These are phyloP conservation scores for Hirtodrosophila confusa DNA, from an alignment of 2,888 invertebrate species.

Conservation along the genomic window DNA sequence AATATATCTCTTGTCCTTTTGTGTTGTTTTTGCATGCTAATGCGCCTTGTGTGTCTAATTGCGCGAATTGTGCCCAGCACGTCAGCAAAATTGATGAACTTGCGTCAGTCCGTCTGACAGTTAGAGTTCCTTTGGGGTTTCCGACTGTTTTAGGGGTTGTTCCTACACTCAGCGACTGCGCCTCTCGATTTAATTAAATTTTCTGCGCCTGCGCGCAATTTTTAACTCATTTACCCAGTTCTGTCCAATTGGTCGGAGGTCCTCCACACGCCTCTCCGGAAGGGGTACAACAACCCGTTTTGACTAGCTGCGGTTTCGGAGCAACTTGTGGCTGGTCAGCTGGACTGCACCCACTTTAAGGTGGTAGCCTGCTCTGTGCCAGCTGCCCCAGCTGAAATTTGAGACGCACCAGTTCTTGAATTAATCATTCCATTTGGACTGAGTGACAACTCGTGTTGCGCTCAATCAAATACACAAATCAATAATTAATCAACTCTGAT, in stretches of 20 bases:
- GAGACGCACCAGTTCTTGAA: constrained; percentile 17
- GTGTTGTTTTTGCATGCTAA: constrained; percentile 57
- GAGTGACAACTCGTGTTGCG: constrained; percentile 27
- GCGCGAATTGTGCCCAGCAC: constrained; percentile 55
- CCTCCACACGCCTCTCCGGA: constrained; percentile 40
- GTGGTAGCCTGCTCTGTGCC: neutral
- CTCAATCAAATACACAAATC: constrained; percentile 65
- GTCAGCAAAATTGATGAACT: constrained; percentile 73
- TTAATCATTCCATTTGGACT: constrained; percentile 32
- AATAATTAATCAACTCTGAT: constrained; percentile 72
- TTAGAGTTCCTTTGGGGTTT: constrained; percentile 9
- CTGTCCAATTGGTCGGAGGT: constrained; percentile 21
- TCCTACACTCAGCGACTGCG: constrained; percentile 18
- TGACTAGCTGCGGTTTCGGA: constrained; percentile 40
- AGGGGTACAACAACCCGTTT: constrained; percentile 36
- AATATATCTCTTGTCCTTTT: constrained; percentile 32
- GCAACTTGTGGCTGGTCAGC: constrained; percentile 31
- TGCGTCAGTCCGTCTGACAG: constrained; percentile 61
- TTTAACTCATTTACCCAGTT: constrained; percentile 56
- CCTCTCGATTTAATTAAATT: constrained; percentile 73
- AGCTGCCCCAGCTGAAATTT: constrained; percentile 41
- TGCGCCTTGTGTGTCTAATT: constrained; percentile 73
- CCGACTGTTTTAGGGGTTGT: constrained; percentile 48
- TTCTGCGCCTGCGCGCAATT: constrained; percentile 76
- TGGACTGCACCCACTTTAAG: constrained; percentile 17